Base-by-base conservation (phyloP, 2,888 invertebrate species). In the Synergus japonicus region DNA sequence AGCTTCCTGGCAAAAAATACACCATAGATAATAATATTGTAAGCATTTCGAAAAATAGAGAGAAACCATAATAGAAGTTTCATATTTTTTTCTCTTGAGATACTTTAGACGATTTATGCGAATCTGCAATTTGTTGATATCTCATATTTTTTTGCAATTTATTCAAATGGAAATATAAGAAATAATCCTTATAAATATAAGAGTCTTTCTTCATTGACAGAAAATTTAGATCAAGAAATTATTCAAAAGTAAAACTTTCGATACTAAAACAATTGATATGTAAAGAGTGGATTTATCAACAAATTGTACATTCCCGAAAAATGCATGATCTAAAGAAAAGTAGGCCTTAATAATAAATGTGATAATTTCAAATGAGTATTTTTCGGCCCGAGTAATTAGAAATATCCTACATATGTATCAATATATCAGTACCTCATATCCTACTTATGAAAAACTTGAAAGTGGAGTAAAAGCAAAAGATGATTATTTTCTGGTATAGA, bases 341-440 rank as follows among this genome's bases (percentile, higher is more conserved):
- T 49, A 69, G 69, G 69, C 69, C 69, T 69, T 69, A 49, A 49
- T 49, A n/a, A 69, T 69, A 69, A 69, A 69, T 69, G 69, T 69
- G 69, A 69, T 69, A 69, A 69, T 69, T 69, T 69, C 29, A 69
- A 69, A 69, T 49, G 49, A 69, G 46, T 69, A 69, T 69, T 69
- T 69, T 69, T 69, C 49, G 49, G 69, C 69, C 69, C 46, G 29
- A 15, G 69, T 69, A 49, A 69, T 49, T 69, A 69, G 49, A 41
- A 69, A 69, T 69, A 46, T 69, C 22, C 29, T 69, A 49, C 46
- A 29, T 29, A 69, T 49, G 49, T 29, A 69, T 69, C 22, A 29
- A 49, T 60, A 60, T 60, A 60, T 5, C 22, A 60, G 18, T 60
- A 22, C 18, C 18, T 60, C 60, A 22, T 10, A 69, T 69, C 46